phyloP scores from a whole-genome alignment of 2,888 invertebrate species.

The Leptinotarsa haldemani region DNA sequence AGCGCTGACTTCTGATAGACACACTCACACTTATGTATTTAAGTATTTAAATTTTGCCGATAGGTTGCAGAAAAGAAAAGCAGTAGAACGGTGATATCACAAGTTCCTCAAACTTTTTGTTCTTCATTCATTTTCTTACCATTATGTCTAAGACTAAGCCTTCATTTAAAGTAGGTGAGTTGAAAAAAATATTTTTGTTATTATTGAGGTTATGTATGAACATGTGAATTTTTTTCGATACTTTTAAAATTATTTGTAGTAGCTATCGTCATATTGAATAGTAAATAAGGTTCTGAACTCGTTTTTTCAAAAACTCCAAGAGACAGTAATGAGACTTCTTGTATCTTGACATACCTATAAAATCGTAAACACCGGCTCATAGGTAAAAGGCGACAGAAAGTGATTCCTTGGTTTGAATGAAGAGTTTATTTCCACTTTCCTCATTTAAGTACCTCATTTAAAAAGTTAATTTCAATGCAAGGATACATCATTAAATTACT shows the following conservation, averaged over 20 bases:
- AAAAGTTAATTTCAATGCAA: too few relatives aligned
- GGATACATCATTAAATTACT: too few relatives aligned
- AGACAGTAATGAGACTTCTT: too few relatives aligned
- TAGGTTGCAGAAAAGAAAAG: background rate
- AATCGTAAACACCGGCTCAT: too few relatives aligned
- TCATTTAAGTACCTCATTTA: too few relatives aligned
- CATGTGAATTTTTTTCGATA: background rate
- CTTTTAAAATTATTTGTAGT: background rate
- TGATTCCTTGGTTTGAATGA: too few relatives aligned
- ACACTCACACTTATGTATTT: background rate
- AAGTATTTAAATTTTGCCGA: background rate
- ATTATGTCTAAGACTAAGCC: slow-evolving; percentile 3
- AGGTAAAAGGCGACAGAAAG: too few relatives aligned
- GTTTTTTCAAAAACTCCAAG: background rate
- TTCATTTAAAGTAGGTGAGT: slow-evolving; percentile 22
- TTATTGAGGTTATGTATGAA: slow-evolving; percentile 24
- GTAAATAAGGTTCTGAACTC: background rate
- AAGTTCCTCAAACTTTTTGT: background rate
- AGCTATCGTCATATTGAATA: background rate
- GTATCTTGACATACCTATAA: too few relatives aligned
- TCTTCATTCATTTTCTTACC: background rate
- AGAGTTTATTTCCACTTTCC: too few relatives aligned
- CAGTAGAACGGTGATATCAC: background rate
- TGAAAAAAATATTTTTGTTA: background rate
- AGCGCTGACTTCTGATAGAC: background rate